Base-by-base conservation (phyloP, 30 jellyfish, hydroid and myxozoan genomes). In the Aurelia aurita region DNA sequence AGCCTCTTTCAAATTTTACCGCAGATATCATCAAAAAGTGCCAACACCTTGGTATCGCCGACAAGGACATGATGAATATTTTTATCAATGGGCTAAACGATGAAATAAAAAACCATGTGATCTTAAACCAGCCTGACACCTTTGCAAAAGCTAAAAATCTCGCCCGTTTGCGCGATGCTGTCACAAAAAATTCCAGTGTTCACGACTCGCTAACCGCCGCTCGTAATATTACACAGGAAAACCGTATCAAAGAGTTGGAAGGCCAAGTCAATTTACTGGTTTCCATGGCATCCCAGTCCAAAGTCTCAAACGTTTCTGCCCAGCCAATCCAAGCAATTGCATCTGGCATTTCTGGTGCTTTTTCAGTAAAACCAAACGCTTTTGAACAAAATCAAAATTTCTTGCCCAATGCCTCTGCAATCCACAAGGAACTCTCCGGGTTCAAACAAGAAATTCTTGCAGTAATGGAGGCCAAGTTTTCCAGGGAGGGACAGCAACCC, bases 121-220 rank as follows among this genome's bases (percentile, higher is more conserved):
- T 73, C 25, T 23, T 73, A 54, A 73, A 55, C 54, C 86, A 73
- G 12, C 86, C 73, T 1, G 59, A 73, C 0, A n/a, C 73, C 18
- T 73, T 73, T 19, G 86, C 86, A 22, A 28, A 46, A 28, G 73
- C 86, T 20, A 73, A 73, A 31, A 73, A 54, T 73, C 51, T 49
- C 5, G 86, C 86, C 21, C 44, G 86, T 28, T 73, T 73, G 23
- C 28, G 27, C 10, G 86, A 73, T 21, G 73, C 86, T 2, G 86
- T 73, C 16, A 3, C 26, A 57, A 20, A 28, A 61, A 28, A 19
- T 15, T 15, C 74, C 74, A 9, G 74, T 3, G 74, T 32, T 49
- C 19, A 47, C 47, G 74, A 23, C 70, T 55, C 86, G 47, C 18
- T 23, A 25, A 22, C 26, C 9, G 23, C 26, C 19, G 34, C 86